Base-by-base conservation (phyloP, 2,888 invertebrate species). In the Leptodirus hochenwartii region DNA sequence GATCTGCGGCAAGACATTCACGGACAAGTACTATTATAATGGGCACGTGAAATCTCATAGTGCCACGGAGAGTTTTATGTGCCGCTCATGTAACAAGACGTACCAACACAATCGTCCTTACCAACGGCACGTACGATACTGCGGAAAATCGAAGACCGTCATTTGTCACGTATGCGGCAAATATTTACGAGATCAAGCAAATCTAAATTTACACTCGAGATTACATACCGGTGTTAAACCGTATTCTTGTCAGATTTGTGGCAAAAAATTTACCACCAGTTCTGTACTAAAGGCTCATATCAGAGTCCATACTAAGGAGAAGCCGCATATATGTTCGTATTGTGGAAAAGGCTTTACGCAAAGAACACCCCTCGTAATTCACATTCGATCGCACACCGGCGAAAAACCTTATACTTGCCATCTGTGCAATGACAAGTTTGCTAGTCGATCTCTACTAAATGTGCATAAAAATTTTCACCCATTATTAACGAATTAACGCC, bases 281-380 rank as follows among this genome's bases (percentile, higher is more conserved):
- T 17, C 17, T 10, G 14, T 17, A 11, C 20, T 38, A 9, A 32
- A 25, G 16, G 26, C 59, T 27, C 62, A 63, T 38, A 29, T 29
- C 24, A 27, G 41, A 5, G 38, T 27, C 13, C 42, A 42, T 30
- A 38, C 37, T 9, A 40, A 57, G 15, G 59, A 58, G 8, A 62
- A 59, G 17, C 66, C 65, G 2, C 62, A 55, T 22, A 54, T 58
- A n/a, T 66, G 66, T 33, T 54, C 59, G 6, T 50, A 56, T 31
- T 66, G 67, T 33, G 59, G 59, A 22, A 66, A 65, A 39, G 44
- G 58, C 1, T 66, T 66, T 39, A 60, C 61, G 27, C 57, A 66
- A 34, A 55, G 57, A 35, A 59, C 57, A 34, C 59, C 61, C 1
- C 38, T 64, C 27, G 57, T 58, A 4, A 50, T 58, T 4, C 64